A percentile compares a stretch with the other conserved stretches of the same genome.
Conservation (phyloP, 2,888 invertebrate species). For the Metacarcinus magister region DNA sequence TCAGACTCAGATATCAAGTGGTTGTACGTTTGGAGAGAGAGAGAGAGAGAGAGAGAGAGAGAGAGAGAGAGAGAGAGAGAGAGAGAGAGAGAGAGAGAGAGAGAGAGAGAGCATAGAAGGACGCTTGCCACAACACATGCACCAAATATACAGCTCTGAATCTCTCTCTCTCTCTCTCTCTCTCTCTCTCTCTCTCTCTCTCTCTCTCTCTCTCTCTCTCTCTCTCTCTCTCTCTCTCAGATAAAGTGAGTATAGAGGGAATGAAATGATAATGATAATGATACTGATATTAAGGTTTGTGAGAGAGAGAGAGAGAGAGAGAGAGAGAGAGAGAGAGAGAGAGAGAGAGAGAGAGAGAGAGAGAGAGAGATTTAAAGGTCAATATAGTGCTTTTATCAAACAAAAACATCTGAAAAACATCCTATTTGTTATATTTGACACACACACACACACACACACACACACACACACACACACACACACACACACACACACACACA, state of each 20-base stretch:
- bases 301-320: too few relatives aligned
- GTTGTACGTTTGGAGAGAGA: background rate
- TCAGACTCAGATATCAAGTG: too few relatives aligned
- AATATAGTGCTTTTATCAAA: background rate
- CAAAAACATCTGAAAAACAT: background rate
- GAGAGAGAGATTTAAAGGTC: background rate
- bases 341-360: conserved; percentile 1
- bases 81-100: too few relatives aligned
- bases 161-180: background rate
- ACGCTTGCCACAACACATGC: too few relatives aligned
- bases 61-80: too few relatives aligned
- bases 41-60: too few relatives aligned
- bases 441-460: conserved; percentile 31
- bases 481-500: background rate
- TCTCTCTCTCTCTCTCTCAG: background rate
- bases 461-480: conserved; percentile 52
- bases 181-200: background rate
- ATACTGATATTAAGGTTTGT: too few relatives aligned
- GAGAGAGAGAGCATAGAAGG: too few relatives aligned
- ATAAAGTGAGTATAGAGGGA: background rate
- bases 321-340: too few relatives aligned
- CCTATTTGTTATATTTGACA: background rate
- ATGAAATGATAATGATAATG: background rate
- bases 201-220: background rate
- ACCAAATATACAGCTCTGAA: background rate